phyloP scores from a whole-genome alignment of 2,888 invertebrate genomes.

The Teleiodes luculella region DNA sequence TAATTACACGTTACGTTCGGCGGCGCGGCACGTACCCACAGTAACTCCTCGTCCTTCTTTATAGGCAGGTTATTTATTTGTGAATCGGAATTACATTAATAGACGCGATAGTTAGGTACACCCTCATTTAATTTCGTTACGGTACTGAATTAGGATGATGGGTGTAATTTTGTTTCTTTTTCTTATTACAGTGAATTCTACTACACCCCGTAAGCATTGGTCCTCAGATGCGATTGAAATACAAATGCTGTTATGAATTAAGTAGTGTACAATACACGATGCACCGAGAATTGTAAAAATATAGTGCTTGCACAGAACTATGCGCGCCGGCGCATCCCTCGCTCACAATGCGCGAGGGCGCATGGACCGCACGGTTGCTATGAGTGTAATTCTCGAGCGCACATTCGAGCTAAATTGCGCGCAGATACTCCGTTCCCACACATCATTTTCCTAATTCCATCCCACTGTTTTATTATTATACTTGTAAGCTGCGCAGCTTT shows the following conservation, averaged over 20 bases:
- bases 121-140: conserved; percentile 76
- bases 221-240: too few relatives aligned
- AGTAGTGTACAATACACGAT: too few relatives aligned
- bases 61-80: conserved; percentile 75
- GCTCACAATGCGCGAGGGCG: background rate
- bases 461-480: conserved; percentile 50
- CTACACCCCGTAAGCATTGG: too few relatives aligned
- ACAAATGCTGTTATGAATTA: too few relatives aligned
- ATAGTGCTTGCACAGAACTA: background rate
- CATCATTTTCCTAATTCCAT: conserved; percentile 68
- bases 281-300: background rate
- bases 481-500: conserved; percentile 26
- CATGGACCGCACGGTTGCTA: conserved; percentile 40
- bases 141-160: conserved; percentile 64
- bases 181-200: conserved; percentile 21
- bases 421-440: conserved; percentile 63
- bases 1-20: conserved; percentile 65
- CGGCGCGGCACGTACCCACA: conserved; percentile 56
- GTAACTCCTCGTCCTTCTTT: conserved; percentile 56
- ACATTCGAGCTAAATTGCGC: conserved; percentile 66
- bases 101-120: conserved; percentile 61
- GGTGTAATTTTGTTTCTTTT: conserved; percentile 60
- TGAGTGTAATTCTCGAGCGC: conserved; percentile 57
- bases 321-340: background rate
- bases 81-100: conserved; percentile 74